Conservation (phyloP, 2,888 invertebrate genomes). For the Stenichneumon culpator region DNA sequence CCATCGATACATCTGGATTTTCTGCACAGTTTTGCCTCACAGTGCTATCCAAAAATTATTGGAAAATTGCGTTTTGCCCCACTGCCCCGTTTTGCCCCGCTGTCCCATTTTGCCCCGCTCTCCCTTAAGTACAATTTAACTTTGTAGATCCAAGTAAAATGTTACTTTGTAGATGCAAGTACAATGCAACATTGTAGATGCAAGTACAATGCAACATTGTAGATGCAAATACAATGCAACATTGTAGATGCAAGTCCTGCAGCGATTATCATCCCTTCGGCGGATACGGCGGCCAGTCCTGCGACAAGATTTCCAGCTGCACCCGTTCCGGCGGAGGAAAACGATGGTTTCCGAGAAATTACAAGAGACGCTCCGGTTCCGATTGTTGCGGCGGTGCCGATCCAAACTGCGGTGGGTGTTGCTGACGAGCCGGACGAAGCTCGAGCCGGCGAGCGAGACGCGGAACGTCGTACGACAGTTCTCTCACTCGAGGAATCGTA, state of each 20-base stretch:
- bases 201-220: no score
- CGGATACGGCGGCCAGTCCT: conserved; percentile 73
- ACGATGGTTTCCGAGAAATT: conserved; percentile 74
- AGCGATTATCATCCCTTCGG: conserved; percentile 65
- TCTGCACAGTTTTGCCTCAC: no score
- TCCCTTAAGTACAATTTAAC: no score
- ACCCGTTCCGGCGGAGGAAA: conserved; percentile 69
- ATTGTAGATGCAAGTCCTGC: conserved; percentile 54
- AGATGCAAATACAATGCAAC: no score
- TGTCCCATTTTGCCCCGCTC: no score
- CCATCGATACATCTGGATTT: no score
- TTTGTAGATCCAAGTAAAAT: no score
- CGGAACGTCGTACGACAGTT: neutral
- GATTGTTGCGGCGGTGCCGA: conserved; percentile 71
- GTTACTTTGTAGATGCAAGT: no score
- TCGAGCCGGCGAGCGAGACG: conserved; percentile 8
- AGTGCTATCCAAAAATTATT: no score
- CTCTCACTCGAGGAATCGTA: neutral
- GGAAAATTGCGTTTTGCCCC: no score
- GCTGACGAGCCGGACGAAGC: conserved; percentile 38
- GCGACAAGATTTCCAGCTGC: conserved; percentile 74
- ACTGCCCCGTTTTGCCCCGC: no score
- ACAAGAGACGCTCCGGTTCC: conserved; percentile 69
- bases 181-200: no score
- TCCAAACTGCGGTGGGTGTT: conserved; percentile 66